Conservation (phyloP, 92 coral and sea anemone genomes). For the Porites divaricata region DNA sequence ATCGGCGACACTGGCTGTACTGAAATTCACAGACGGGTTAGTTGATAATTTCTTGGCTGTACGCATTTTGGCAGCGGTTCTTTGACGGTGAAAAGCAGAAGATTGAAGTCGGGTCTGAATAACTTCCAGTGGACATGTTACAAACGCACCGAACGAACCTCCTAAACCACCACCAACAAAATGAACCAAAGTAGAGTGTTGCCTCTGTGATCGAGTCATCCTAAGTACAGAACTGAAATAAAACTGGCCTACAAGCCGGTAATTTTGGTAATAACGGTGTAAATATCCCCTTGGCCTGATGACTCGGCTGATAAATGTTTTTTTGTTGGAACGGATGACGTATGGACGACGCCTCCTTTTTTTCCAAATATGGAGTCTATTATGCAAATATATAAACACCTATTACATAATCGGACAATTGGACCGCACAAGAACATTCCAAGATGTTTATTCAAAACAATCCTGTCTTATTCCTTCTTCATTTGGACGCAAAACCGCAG, state of each 20-base stretch:
- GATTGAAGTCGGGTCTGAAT: constrained; percentile 97
- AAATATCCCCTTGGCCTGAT: neutral
- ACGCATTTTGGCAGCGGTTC: constrained; percentile 54
- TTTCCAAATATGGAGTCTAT: constrained; percentile 48
- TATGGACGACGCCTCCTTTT: constrained; percentile 58
- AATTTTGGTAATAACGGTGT: neutral
- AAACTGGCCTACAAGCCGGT: neutral
- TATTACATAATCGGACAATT: no score
- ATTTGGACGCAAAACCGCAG: no score
- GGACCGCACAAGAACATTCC: no score
- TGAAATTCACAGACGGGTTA: constrained; percentile 31
- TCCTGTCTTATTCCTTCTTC: no score
- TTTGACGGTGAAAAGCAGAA: constrained; percentile 83
- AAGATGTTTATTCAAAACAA: no score
- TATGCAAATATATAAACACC: neutral
- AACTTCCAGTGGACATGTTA: constrained; percentile 94
- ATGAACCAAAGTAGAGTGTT: constrained; percentile 59
- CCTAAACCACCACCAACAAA: constrained; percentile 91
- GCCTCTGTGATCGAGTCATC: constrained; percentile 20
- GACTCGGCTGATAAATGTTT: constrained; percentile 10
- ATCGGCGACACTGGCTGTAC: constrained; percentile 34
- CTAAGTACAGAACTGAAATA: neutral
- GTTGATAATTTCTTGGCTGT: constrained; percentile 48
- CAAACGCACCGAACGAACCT: constrained; percentile 84
- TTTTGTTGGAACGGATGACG: constrained; percentile 21